Conservation (phyloP, 30 jellyfish, hydroid and myxozoan genomes). For the Euphysa ruthae region DNA sequence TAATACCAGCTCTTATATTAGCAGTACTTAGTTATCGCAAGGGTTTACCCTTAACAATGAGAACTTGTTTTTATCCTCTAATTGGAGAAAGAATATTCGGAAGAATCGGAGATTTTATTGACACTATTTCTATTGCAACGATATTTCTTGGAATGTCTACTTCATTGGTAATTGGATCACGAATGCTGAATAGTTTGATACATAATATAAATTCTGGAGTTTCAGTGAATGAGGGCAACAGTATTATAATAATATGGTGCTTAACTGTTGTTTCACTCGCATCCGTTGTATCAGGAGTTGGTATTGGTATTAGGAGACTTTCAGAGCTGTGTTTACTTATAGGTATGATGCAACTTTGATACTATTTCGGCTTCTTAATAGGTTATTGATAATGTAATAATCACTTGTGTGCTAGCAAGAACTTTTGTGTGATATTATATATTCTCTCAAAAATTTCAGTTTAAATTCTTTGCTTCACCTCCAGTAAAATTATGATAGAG, state of each 20-base stretch:
- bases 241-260: constrained; percentile 78
- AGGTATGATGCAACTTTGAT: too few relatives aligned
- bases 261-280: constrained; percentile 84
- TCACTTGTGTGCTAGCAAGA: too few relatives aligned
- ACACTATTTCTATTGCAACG: constrained; percentile 64
- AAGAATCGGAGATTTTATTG: constrained; percentile 64
- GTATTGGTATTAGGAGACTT: constrained; percentile 79
- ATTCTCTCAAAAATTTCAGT: too few relatives aligned
- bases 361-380: background rate
- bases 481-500: too few relatives aligned
- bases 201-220: too few relatives aligned
- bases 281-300: constrained; percentile 79
- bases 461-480: too few relatives aligned
- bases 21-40: constrained; percentile 68
- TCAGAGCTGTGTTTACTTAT: constrained; percentile 76
- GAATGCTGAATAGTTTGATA: too few relatives aligned
- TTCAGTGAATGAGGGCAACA: too few relatives aligned
- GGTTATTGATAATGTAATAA: too few relatives aligned
- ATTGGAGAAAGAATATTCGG: constrained; percentile 85
- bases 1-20: constrained; percentile 60
- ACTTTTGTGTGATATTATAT: too few relatives aligned
- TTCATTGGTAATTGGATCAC: too few relatives aligned
- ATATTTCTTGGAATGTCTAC: constrained; percentile 94
- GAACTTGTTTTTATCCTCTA: constrained; percentile 86
- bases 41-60: constrained; percentile 87